Conservation (phyloP, 2,113 vertebrate species). For the Osmerus mordax region DNA sequence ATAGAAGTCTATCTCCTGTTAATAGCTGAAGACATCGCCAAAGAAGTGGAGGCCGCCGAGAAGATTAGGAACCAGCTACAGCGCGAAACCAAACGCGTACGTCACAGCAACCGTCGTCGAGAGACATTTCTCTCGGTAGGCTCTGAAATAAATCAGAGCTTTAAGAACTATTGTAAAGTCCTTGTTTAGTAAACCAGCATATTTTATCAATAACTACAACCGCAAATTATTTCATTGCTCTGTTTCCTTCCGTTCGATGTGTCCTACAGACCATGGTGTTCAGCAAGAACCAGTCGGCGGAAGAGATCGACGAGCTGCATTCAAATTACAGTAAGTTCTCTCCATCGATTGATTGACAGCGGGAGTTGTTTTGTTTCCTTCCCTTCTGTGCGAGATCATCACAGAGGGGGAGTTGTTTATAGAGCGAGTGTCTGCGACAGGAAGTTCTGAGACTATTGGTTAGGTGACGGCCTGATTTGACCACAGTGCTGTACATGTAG, state of each 20-base stretch:
- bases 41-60: constrained; percentile 86
- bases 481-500: too few relatives aligned
- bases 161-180: not conserved
- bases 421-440: too few relatives aligned
- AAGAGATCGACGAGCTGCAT: constrained; percentile 89
- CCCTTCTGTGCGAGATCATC: too few relatives aligned
- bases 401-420: too few relatives aligned
- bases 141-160: not conserved
- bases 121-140: not conserved
- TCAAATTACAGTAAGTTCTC: constrained; percentile 85
- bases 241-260: constrained; percentile 32
- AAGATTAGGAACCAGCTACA: constrained; percentile 78
- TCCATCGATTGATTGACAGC: not conserved
- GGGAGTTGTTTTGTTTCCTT: not conserved
- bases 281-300: constrained; percentile 83
- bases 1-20: constrained; percentile 41
- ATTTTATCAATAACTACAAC: not conserved
- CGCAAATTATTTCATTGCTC: constrained; percentile 37
- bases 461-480: too few relatives aligned
- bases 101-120: not conserved
- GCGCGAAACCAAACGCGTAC: constrained; percentile 59
- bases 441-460: too few relatives aligned
- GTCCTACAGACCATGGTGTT: constrained; percentile 81
- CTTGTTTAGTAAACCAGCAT: not conserved
- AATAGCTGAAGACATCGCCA: constrained; percentile 85